Base-by-base conservation (phyloP, 2,797 vertebrate genomes). In the Danio jaintianensis region DNA sequence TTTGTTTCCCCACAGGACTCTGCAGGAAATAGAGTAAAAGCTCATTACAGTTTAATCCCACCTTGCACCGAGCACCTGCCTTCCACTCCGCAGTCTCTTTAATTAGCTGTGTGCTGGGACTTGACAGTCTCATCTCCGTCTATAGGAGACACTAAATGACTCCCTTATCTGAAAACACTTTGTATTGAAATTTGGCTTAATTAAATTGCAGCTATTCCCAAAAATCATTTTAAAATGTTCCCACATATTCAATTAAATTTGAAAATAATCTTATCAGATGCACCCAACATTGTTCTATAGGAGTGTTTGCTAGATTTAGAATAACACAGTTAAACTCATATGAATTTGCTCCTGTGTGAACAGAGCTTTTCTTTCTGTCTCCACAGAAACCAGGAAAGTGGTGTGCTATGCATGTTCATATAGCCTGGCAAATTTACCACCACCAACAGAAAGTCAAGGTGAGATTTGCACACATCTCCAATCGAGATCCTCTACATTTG, bases 401-500 rank as follows among this genome's bases (percentile, higher is more conserved):
- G 97, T 99, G 97, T 1, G 97, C 97, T 15, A 98, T 98, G 96
- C 97, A 99, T 0, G 97, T 99, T 52, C 97, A 99, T 78, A 99
- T 97, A 5, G 97, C 97, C 89, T 99, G 97, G 97, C 97, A 98
- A 92, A 99, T 97, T 63, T 99, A 99, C 89, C 97, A 99, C 79
- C 97, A 99, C 87, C 97, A 99, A 92, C 97, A 99, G 92, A 99
- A 99, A 90, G 96, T 98, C 83, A 99, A 99, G 96, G 97, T 99
- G 88, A 96, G 97, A 93, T 86, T 86, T 88, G 42, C n/a, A 7
- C 82, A 61, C 47, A 84, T 62, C 55, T 43, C 8, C 5, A 6
- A 15, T 75, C 43, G 38, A 38, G 16, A 50, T 62, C 29, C 47
- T 20, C 36, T 62, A 53, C 4, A 64, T 48, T 40, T 12, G 16